These are phyloP conservation scores for Lacerta bilineata DNA, from an alignment of 2,797 vertebrate genomes.

Conservation along the genomic window DNA sequence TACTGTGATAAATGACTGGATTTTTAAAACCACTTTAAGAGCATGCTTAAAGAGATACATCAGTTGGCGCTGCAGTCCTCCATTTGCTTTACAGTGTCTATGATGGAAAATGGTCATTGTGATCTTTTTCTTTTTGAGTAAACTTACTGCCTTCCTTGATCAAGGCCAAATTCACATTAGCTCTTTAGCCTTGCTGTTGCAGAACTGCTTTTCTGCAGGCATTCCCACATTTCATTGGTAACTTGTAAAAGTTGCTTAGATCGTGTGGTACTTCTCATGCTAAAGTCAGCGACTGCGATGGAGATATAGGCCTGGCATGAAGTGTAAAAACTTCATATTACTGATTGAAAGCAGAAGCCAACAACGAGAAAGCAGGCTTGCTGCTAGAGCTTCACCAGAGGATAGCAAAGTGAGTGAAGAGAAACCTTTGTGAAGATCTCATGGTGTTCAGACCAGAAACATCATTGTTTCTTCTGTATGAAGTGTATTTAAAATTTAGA, in stretches of 20 bases:
- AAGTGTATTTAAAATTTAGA: not conserved
- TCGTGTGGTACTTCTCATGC: not conserved
- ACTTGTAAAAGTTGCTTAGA: not conserved
- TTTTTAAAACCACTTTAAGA: not conserved
- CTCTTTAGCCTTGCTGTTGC: not conserved
- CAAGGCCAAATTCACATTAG: not conserved
- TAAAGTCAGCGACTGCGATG: not conserved
- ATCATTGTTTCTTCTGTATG: not conserved
- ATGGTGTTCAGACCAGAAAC: not conserved
- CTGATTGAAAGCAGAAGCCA: not conserved
- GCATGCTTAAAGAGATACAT: not conserved
- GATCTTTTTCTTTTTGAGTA: not conserved
- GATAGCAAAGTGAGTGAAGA: too few relatives aligned
- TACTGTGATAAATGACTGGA: conserved; percentile 57
- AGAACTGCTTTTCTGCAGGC: not conserved
- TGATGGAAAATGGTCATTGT: not conserved
- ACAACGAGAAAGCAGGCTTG: not conserved
- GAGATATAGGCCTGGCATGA: not conserved
- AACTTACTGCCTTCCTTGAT: not conserved
- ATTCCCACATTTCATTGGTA: not conserved
- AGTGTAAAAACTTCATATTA: not conserved
- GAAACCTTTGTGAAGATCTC: not conserved
- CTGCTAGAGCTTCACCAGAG: not conserved
- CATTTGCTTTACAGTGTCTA: not conserved
- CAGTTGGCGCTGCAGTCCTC: not conserved